Evolutionary conservation across 2,888 invertebrate species (phyloP).

Genomic region (Synanthedon myopaeformis): DNA sequence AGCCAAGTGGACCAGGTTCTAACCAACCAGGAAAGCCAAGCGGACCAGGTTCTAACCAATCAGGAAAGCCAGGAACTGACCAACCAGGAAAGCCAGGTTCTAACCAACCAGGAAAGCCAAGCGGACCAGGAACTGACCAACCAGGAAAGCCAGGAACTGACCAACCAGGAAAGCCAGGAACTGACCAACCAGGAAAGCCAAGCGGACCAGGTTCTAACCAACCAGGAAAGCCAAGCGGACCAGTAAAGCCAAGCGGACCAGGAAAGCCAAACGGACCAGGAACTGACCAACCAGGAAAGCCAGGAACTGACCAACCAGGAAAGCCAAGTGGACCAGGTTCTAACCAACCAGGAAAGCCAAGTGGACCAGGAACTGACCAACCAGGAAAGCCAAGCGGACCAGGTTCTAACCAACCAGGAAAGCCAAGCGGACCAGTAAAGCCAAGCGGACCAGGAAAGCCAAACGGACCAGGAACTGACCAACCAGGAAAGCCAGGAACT

Average conservation of each 20-base stretch:
- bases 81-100: slow-evolving; percentile 21
- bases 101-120: no score
- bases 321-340: no score
- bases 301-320: no score
- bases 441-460: neutral
- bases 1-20: slow-evolving; percentile 9
- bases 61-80: slow-evolving; percentile 8
- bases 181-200: neutral
- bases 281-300: no score
- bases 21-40: slow-evolving; percentile 3
- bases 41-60: slow-evolving; percentile 2
- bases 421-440: no score
- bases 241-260: no score
- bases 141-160: slow-evolving; percentile 12
- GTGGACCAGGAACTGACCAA: no score
- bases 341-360: no score
- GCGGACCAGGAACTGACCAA: neutral
- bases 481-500: neutral
- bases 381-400: slow-evolving; percentile 2
- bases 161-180: neutral
- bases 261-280: no score
- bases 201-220: no score
- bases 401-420: slow-evolving; percentile 3
- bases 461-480: no score
- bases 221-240: no score